A percentile compares a stretch with the other conserved stretches of the same genome.
phyloP scores from a whole-genome alignment of 2,113 vertebrate species.

The Crotalus helleri region DNA sequence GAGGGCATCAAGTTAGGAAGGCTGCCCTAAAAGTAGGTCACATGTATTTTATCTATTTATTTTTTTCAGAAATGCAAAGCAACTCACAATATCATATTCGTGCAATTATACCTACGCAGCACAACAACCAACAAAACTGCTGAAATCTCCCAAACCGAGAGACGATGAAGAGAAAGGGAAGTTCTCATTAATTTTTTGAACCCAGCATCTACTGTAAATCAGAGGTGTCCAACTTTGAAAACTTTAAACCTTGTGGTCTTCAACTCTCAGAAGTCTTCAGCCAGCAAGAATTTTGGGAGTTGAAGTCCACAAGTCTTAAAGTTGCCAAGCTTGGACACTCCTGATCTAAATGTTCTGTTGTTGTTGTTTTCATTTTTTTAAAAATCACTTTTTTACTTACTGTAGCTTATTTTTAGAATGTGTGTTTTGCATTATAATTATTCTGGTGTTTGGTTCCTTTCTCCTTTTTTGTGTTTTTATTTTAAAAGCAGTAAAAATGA shows the following conservation, averaged over 20 bases:
- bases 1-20: background rate
- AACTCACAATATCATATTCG: background rate
- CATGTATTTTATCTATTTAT: background rate
- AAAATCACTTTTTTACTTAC: background rate
- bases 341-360: background rate
- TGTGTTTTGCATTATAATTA: background rate
- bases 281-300: background rate
- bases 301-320: background rate
- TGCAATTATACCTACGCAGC: background rate
- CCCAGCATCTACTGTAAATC: background rate
- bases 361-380: background rate
- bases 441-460: background rate
- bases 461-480: background rate
- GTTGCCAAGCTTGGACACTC: background rate
- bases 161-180: background rate
- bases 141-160: background rate
- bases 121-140: background rate
- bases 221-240: background rate
- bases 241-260: background rate
- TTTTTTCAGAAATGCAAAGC: background rate
- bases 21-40: background rate
- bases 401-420: background rate
- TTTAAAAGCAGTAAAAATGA: background rate
- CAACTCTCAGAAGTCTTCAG: background rate
- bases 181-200: background rate